Evolutionary conservation across 2,797 vertebrate species (phyloP), one percentile per base, ranked within the genome.

Genomic region (Neomorphus geoffroyi): DNA sequence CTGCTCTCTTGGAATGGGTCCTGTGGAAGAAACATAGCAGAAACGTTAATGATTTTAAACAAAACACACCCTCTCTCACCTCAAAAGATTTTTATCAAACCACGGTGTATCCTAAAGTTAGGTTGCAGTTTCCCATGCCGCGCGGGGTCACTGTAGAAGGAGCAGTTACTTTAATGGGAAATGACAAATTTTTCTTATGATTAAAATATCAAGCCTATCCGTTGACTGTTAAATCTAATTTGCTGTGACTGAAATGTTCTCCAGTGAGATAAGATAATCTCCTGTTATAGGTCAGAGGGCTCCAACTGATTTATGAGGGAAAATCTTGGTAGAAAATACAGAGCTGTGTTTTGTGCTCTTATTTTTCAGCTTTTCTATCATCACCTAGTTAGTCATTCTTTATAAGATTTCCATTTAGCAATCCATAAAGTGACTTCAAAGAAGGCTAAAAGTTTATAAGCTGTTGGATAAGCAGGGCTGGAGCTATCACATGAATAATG

Each of bases 361-460:
- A 96, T 97, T 98, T 97, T 95, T 95, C 91, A 88, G 80, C 96
- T 96, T 96, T 95, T 94, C 96, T 97, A 92, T 98, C 98, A 97
- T 98, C 98, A 98, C 97, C 97, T 98, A 98, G 97, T 98, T 98
- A 98, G 97, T 98, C 98, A 98, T 98, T 96, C 91, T 82, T 90
- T 94, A 91, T 97, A 97, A 94, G 96, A 96, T 96, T 96, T 91
- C 92, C 97, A 94, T 97, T 96, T 93, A 98, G 93, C 96, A 97
- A 85, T 96, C 95, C 97, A 97, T 98, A 97, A 98, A 98, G 90
- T 94, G 95, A 98, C 98, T 98, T 99, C 98, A 98, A 98, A 98
- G 98, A 94, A 96, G 87, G 90, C 81, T 79, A 95, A 90, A 96
- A 91, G 94, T 98, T 98, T 95, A 86, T 97, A 97, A 97, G 93